Evolutionary conservation across 2,888 invertebrate genomes (phyloP).

Genomic region (Sisyra nigra): DNA sequence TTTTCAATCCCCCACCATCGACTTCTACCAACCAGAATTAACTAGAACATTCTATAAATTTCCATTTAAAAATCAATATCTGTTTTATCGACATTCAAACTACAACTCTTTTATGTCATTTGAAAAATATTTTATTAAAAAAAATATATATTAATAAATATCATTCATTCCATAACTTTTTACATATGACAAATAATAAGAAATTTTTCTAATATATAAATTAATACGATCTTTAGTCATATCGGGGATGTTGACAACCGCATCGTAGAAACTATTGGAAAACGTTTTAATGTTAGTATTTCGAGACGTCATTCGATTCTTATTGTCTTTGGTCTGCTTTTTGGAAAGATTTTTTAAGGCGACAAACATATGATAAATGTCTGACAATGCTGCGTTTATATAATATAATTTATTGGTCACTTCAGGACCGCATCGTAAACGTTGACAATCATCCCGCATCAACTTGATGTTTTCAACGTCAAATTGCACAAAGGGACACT

Average conservation of each 20-base stretch:
- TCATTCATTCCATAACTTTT: slow-evolving; percentile 18
- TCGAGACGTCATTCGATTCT: neutral
- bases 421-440: slow-evolving; percentile 43
- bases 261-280: slow-evolving; percentile 15
- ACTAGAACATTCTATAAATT: too few relatives aligned
- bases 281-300: slow-evolving; percentile 1
- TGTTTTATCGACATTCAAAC: too few relatives aligned
- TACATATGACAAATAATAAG: slow-evolving; percentile 53
- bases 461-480: slow-evolving; percentile 36
- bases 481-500: slow-evolving; percentile 39
- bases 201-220: slow-evolving; percentile 45
- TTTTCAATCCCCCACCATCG: too few relatives aligned
- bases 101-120: too few relatives aligned
- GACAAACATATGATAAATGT: slow-evolving; percentile 37
- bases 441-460: slow-evolving; percentile 42
- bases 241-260: slow-evolving; percentile 14
- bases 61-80: too few relatives aligned
- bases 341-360: slow-evolving; percentile 23
- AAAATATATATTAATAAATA: too few relatives aligned
- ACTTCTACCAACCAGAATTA: too few relatives aligned
- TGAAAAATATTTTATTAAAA: too few relatives aligned
- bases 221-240: slow-evolving; percentile 36
- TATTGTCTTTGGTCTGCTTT: slow-evolving; percentile 9
- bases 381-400: slow-evolving; percentile 48
- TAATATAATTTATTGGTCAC: slow-evolving; percentile 35